Percentiles rank a stretch among this genome's conserved stretches.
These are phyloP conservation scores for Dolichallabes microphthalmus DNA, from an alignment of 2,113 vertebrate genomes.

Conservation along the genomic window DNA sequence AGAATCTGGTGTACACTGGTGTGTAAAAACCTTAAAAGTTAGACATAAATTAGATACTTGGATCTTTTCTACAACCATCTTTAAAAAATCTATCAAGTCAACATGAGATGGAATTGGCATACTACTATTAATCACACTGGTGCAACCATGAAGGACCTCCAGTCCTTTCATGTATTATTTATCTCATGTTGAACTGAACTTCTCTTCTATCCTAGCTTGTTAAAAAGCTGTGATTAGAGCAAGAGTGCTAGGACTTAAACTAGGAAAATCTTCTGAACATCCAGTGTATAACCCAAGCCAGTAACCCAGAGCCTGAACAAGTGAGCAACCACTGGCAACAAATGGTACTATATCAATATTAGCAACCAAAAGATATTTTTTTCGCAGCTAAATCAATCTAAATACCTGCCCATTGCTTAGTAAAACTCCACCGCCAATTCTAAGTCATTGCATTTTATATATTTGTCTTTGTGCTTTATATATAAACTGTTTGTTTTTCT, in stretches of 20 bases:
- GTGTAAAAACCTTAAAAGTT: no score
- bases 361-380: neutral
- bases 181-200: neutral
- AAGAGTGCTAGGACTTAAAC: neutral
- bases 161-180: neutral
- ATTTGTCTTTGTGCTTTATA: neutral
- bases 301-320: neutral
- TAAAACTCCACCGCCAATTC: neutral
- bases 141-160: neutral
- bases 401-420: neutral
- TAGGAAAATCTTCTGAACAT: neutral
- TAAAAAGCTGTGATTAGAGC: neutral
- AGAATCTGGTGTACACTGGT: no score
- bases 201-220: neutral
- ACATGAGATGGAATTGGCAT: neutral
- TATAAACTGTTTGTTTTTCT: neutral
- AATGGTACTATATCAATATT: neutral
- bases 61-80: neutral
- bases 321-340: neutral
- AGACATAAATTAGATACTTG: neutral
- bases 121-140: neutral
- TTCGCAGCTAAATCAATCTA: neutral
- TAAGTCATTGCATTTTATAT: neutral
- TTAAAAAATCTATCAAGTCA: no score
- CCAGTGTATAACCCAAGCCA: no score